A percentile compares a stretch with the other conserved stretches of the same genome.
Conservation (phyloP, 1,140 invertebrate species). For the Lepidostoma basale region DNA sequence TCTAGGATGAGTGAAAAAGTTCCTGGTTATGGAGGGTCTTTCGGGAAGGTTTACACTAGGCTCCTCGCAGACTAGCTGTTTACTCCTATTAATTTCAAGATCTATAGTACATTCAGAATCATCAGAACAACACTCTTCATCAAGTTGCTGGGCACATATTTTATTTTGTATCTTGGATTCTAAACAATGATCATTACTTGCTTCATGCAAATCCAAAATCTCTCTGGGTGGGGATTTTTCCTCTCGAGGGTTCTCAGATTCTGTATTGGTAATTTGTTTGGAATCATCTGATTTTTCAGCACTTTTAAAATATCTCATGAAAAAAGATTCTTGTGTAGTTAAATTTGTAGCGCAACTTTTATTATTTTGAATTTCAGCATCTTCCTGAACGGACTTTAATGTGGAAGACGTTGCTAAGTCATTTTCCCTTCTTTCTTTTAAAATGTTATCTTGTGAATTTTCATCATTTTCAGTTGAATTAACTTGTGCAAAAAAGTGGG, state of each 20-base stretch:
- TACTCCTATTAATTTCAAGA: slow-evolving; percentile 57
- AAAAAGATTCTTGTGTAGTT: slow-evolving; percentile 27
- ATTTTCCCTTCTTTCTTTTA: neutral
- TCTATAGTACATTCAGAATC: slow-evolving; percentile 56
- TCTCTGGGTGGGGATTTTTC: neutral
- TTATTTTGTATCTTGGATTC: neutral
- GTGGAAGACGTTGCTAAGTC: neutral
- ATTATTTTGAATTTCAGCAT: neutral
- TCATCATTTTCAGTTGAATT: slow-evolving; percentile 4
- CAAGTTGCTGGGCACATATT: neutral
- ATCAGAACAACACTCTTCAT: slow-evolving; percentile 32
- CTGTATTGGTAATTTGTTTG: too few relatives aligned
- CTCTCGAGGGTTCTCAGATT: too few relatives aligned
- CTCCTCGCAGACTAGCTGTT: slow-evolving; percentile 52
- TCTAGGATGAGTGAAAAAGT: slow-evolving; percentile 15
- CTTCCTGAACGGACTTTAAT: neutral
- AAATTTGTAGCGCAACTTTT: neutral
- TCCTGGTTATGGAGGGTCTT: slow-evolving; percentile 4
- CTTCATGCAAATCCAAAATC: neutral
- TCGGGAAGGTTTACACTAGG: slow-evolving; percentile 25
- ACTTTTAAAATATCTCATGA: slow-evolving; percentile 24
- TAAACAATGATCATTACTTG: neutral
- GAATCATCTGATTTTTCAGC: neutral
- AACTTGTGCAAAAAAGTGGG: slow-evolving; percentile 61
- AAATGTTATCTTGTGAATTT: neutral